Evolutionary conservation across 2,113 vertebrate species (phyloP), one percentile per base, ranked within the genome.

Genomic region (Nymphicus hollandicus): DNA sequence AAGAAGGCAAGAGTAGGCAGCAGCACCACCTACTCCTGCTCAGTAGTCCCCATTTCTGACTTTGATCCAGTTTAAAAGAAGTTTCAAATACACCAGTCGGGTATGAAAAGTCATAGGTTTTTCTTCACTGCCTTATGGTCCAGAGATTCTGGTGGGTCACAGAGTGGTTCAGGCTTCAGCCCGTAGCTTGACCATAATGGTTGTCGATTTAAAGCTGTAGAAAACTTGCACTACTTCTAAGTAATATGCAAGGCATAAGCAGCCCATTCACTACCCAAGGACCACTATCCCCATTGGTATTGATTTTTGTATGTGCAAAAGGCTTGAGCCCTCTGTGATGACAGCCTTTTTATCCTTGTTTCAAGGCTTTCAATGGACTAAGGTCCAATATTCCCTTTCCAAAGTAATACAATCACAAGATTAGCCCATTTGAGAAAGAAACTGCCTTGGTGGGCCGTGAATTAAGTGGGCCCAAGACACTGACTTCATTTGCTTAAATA

Each of bases 401-500:
- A 91, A 85, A 87, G 82, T 47, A 88, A 83, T 27, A 69, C 19
- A 86, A 55, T 50, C 8, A 6, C 43, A 72, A 81, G 66, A 88
- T 41, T 60, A 80, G 50, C 44, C 46, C 69, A 28, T 84, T 69
- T 87, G 47, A 93, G 83, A 88, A 86, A 68, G 55, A 88, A 88
- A 46, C 82, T 86, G 79, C 64, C 71, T 93, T 91, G 88, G 94
- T 91, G 90, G 89, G 85, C 85, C 11, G 4, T 28, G 64, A 86
- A 74, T 86, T 81, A 95, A 93, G 72, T 44, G 52, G 69, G 61
- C 47, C 44, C 83, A 89, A 58, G 82, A 94, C 83, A 90, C 61
- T 81, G 72, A 86, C 64, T 95, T 96, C 18, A 93, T 92, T 95
- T 94, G 88, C 85, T 93, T 91, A 83, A 96, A 83, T 37, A 81